Percentiles rank a stretch among this genome's conserved stretches.
phyloP scores from a whole-genome alignment of 2,888 invertebrate species.

The Chymomyza caudatula region DNA sequence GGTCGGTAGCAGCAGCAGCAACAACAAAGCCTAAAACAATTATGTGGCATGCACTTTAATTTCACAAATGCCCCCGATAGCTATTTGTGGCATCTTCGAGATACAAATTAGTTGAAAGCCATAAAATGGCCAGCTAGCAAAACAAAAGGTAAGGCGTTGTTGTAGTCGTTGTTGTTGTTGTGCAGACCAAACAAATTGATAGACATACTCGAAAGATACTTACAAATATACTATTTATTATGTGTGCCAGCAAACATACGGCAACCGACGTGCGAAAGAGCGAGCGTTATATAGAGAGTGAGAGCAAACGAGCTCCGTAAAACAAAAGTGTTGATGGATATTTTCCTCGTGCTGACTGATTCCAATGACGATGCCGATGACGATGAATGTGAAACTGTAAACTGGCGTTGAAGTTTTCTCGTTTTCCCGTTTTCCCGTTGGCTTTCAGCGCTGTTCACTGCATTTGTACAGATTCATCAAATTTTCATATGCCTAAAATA shows the following conservation, averaged over 20 bases:
- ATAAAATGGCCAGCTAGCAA: constrained; percentile 64
- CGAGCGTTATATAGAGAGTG: not conserved
- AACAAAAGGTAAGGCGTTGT: constrained; percentile 55
- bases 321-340: constrained; percentile 73
- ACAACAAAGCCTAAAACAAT: constrained; percentile 24
- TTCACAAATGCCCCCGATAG: constrained; percentile 47
- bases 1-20: constrained; percentile 15
- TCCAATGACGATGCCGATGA: constrained; percentile 52
- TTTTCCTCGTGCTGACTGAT: constrained; percentile 61
- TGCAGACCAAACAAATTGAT: constrained; percentile 66
- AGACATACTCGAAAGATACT: constrained; percentile 32
- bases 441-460: constrained; percentile 47
- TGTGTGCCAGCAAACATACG: constrained; percentile 65
- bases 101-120: constrained; percentile 65
- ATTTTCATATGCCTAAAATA: constrained; percentile 69
- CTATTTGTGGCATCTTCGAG: constrained; percentile 60
- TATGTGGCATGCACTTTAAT: constrained; percentile 54
- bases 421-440: not conserved
- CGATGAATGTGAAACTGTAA: constrained; percentile 43
- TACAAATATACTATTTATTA: constrained; percentile 17
- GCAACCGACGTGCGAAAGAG: not conserved
- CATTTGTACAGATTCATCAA: constrained; percentile 72
- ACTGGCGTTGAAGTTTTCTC: constrained; percentile 15
- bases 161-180: constrained; percentile 21
- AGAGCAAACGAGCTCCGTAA: constrained; percentile 46